These are phyloP conservation scores for Typhlichthys subterraneus DNA, from an alignment of 2,797 vertebrate genomes.

Conservation along the genomic window DNA sequence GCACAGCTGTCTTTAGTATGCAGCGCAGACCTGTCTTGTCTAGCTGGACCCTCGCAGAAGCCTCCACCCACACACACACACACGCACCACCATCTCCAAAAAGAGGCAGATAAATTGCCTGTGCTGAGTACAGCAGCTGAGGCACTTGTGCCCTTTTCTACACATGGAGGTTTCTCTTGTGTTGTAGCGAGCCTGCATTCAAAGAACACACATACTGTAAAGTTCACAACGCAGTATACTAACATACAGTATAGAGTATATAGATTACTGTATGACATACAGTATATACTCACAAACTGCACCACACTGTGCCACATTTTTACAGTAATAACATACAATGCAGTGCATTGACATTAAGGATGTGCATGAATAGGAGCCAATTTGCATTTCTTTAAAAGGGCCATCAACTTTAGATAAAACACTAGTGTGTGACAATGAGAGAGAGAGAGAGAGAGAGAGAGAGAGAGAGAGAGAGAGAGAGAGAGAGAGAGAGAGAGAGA, in stretches of 20 bases:
- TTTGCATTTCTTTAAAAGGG: background rate
- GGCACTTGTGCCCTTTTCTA: slow-evolving; percentile 50
- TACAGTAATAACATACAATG: too few species aligned
- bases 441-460: slow-evolving; percentile 31
- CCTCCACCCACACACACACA: slow-evolving; percentile 41
- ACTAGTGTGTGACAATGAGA: background rate
- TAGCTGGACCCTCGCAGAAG: slow-evolving; percentile 66
- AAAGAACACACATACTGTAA: too few species aligned
- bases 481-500: slow-evolving; percentile 27
- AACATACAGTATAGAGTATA: too few species aligned
- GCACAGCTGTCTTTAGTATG: slow-evolving; percentile 63
- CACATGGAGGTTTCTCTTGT: slow-evolving; percentile 33
- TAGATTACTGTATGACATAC: too few species aligned
- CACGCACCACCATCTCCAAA: too few species aligned
- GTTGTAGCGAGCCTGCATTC: slow-evolving; percentile 7
- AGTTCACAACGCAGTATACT: too few species aligned
- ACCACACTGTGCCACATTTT: too few species aligned
- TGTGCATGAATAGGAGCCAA: too few species aligned
- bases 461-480: slow-evolving; percentile 33
- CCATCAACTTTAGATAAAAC: background rate
- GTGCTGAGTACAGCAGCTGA: slow-evolving; percentile 58
- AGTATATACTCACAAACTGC: too few species aligned
- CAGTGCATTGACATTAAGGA: too few species aligned
- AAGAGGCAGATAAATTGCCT: slow-evolving; percentile 56
- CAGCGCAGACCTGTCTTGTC: slow-evolving; percentile 55